Base-by-base conservation (phyloP, 2,888 invertebrate species). In the Prionchulus punctatus region DNA sequence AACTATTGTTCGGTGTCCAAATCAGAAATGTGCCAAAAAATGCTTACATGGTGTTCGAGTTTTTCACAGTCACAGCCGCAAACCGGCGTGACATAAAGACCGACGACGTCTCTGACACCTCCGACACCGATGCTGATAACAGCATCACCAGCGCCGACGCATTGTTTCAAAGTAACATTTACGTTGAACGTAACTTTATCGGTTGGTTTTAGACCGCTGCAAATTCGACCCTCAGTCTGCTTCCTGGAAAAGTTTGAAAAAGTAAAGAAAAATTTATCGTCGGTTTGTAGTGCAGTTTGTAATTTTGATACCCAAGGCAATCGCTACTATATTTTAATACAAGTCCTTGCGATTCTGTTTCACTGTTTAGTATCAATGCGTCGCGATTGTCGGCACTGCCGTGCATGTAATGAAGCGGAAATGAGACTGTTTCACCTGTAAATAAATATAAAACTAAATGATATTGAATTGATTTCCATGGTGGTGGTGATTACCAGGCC, bases 61-160 rank as follows among this genome's bases (percentile, higher is more conserved):
- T 64, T 65, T 47, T 68, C 69, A 58, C 68, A 68, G 28, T 69
- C 67, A 57, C 68, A 68, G 7, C 66, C 66, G 58, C 68, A 68
- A 15, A 66, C 53, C 15, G 69, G 65, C 3, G 65, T 64, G 30
- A 67, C 60, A 54, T 63, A 64, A 28, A 63, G 45, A 1, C 60
- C 63, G 15, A 57, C 55, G 3, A 60, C 43, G 53, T 55, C 30
- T 54, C 58, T 52, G 30, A 62, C 58, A 21, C 68, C 68, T 43
- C 62, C 61, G 42, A 69, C 62, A 26, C 68, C 67, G 25, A 68
- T 61, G 1, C 67, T 66, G 21, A 67, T 58, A 23, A 66, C 62
- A 42, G 65, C 61, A 56, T 64, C 62, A 27, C 67, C 67, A 23
- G 58, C 54, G 12, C 45, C 56, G 15, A 62, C 60, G 52, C 68